phyloP scores from a whole-genome alignment of 2,888 invertebrate species.

The Ormyrus nitidulus region DNA sequence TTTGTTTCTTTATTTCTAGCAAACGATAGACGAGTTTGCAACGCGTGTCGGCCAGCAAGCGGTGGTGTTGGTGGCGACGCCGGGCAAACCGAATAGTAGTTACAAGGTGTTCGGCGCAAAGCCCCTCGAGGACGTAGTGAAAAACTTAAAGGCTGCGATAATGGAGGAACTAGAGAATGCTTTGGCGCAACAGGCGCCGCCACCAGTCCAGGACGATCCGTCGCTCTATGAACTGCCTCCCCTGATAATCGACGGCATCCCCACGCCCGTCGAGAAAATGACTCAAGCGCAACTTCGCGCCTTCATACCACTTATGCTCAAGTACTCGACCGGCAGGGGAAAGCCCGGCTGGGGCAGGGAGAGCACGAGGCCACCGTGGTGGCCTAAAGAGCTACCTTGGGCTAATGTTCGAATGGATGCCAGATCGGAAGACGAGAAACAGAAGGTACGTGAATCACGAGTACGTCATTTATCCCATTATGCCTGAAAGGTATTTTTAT shows the following conservation, averaged over 20 bases:
- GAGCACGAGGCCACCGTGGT: constrained; percentile 97
- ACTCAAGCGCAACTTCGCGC: constrained; percentile 97
- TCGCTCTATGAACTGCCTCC: constrained; percentile 96
- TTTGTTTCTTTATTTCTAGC: constrained; percentile 76
- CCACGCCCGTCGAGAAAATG: constrained; percentile 99
- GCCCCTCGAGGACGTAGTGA: constrained; percentile 96
- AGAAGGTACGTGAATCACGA: constrained; percentile 82
- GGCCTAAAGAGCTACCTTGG: constrained; percentile 99
- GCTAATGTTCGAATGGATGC: constrained; percentile 99
- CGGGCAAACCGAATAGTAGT: constrained; percentile 96
- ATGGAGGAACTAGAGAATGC: constrained; percentile 97
- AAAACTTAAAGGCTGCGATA: constrained; percentile 91
- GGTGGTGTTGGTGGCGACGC: constrained; percentile 95
- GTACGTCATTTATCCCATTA: constrained; percentile 13
- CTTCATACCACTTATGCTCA: constrained; percentile 98
- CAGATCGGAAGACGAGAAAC: constrained; percentile 95
- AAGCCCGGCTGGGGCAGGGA: constrained; percentile 99
- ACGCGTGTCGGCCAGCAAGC: constrained; percentile 98
- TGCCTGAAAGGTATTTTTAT: constrained; percentile 20
- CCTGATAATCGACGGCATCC: constrained; percentile 97
- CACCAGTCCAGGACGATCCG: constrained; percentile 91
- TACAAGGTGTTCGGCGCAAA: constrained; percentile 98
- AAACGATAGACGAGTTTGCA: constrained; percentile 97
- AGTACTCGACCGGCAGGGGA: constrained; percentile 96
- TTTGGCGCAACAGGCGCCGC: constrained; percentile 93